Conservation (phyloP, 2,888 invertebrate species). For the Aromia moschata region DNA sequence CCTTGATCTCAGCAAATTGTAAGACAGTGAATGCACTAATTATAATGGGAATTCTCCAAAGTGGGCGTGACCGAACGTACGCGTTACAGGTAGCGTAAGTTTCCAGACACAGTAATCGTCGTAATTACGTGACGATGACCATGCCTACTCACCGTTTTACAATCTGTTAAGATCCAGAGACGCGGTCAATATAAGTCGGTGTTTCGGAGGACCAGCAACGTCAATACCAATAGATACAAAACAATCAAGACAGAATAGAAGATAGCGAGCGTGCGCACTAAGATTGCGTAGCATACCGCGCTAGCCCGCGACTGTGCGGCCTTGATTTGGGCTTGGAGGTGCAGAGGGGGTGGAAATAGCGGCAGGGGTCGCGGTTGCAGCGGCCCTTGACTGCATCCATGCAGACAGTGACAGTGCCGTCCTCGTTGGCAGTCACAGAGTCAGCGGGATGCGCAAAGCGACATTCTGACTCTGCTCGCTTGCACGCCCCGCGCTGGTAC, state of each 20-base stretch:
- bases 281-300: constrained; percentile 83
- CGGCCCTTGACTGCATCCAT: constrained; percentile 99
- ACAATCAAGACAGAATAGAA: constrained; percentile 43
- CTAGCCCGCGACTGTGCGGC: constrained; percentile 93
- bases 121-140: too few species aligned
- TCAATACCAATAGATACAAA: constrained; percentile 31
- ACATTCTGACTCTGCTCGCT: constrained; percentile 97
- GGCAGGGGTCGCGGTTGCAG: constrained; percentile 99
- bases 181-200: too few species aligned
- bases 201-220: constrained; percentile 1
- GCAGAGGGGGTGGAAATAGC: constrained; percentile 99
- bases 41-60: too few species aligned
- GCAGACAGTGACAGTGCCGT: constrained; percentile 99
- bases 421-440: constrained; percentile 95
- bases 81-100: too few species aligned
- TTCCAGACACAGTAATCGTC: too few species aligned
- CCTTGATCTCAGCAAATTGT: too few species aligned
- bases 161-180: too few species aligned
- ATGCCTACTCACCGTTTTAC: too few species aligned
- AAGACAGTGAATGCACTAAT: too few species aligned
- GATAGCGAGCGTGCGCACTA: constrained; percentile 63
- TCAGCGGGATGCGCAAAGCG: constrained; percentile 99
- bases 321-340: constrained; percentile 99
- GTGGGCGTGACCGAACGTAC: too few species aligned
- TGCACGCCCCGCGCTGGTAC: constrained; percentile 98